phyloP scores from a whole-genome alignment of 2,113 vertebrate species.

The Alces alces region DNA sequence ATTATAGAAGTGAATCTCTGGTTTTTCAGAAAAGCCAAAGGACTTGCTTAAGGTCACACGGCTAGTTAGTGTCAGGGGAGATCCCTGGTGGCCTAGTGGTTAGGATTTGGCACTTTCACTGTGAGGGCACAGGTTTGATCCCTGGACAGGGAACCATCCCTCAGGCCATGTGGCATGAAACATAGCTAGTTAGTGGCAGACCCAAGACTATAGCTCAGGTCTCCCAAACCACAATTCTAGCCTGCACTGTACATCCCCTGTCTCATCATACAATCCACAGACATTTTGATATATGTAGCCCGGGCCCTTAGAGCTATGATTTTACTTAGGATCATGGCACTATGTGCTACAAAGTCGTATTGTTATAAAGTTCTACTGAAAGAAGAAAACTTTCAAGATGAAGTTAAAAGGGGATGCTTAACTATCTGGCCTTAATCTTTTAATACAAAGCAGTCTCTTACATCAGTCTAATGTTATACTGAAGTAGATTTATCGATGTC shows the following conservation, averaged over 20 bases:
- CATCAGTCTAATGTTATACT: slow-evolving; percentile 6
- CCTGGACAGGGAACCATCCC: not conserved
- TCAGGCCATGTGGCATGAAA: not conserved
- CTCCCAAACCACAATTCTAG: not conserved
- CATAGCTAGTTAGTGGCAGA: not conserved
- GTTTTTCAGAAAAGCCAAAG: not conserved
- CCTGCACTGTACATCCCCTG: not conserved
- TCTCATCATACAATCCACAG: not conserved
- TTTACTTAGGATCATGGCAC: not conserved
- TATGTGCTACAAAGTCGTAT: not conserved
- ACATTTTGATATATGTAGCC: not conserved
- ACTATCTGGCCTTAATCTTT: not conserved
- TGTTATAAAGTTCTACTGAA: not conserved
- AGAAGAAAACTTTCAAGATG: slow-evolving; percentile 6
- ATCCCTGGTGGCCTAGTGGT: not conserved
- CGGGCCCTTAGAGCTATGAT: not conserved
- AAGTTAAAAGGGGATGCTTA: not conserved
- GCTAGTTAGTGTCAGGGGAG: not conserved
- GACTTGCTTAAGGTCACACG: not conserved
- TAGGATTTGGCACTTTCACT: not conserved
- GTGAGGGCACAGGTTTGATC: not conserved
- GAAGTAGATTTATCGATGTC: not conserved
- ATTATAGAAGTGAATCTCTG: not conserved
- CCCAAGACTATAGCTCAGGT: not conserved
- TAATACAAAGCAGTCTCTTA: not conserved